Conservation (phyloP, 1,140 invertebrate genomes). For the Anoplolepis gracilipes region DNA sequence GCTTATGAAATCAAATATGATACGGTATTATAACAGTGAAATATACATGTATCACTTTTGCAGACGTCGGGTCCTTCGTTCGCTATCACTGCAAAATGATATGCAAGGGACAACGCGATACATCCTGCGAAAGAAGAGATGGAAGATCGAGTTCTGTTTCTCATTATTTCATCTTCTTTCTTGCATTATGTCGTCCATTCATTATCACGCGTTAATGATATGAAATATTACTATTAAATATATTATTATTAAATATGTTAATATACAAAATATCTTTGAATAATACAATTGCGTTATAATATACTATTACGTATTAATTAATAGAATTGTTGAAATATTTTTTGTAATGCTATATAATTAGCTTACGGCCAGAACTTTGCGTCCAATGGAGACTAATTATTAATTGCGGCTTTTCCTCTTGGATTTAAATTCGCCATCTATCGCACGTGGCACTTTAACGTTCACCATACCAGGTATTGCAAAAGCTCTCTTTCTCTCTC, state of each 20-base stretch:
- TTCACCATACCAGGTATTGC: background rate
- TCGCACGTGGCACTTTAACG: slow-evolving; percentile 26
- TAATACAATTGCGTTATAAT: slow-evolving; percentile 2
- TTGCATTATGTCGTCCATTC: background rate
- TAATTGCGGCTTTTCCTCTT: background rate
- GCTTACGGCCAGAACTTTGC: background rate
- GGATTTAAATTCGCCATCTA: slow-evolving; percentile 20
- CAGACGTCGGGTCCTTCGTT: background rate
- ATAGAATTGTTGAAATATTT: background rate
- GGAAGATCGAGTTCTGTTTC: slow-evolving; percentile 32
- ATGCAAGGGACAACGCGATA: slow-evolving; percentile 12
- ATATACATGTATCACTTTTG: slow-evolving; percentile 33
- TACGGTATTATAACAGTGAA: slow-evolving; percentile 9
- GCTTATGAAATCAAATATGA: slow-evolving; percentile 18
- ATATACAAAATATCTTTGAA: too few species aligned
- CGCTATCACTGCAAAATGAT: slow-evolving; percentile 26
- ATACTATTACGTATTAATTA: background rate
- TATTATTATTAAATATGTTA: too few species aligned
- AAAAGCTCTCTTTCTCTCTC: slow-evolving; percentile 27
- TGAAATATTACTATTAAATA: too few species aligned
- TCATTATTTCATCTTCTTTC: slow-evolving; percentile 15
- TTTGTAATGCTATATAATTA: background rate
- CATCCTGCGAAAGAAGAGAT: background rate
- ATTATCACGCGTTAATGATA: slow-evolving; percentile 1
- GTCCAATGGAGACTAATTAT: background rate